phyloP scores from a whole-genome alignment of 2,888 invertebrate species.

The Cerceris rybyensis region DNA sequence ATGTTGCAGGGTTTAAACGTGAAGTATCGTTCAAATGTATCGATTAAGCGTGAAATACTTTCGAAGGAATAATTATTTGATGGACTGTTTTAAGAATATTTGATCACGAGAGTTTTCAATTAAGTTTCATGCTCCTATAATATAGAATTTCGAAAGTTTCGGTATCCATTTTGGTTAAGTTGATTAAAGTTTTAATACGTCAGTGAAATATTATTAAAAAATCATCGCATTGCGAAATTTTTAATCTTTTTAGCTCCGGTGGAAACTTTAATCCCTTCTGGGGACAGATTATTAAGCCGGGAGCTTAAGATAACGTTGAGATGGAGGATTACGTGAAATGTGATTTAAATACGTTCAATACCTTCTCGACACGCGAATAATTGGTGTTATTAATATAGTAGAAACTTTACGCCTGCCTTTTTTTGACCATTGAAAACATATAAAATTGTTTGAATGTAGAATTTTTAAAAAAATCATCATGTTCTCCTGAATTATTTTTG shows the following conservation, averaged over 20 bases:
- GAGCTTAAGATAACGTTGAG: background rate
- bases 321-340: background rate
- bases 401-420: too few relatives aligned
- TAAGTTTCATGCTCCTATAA: background rate
- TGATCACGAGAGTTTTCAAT: too few relatives aligned
- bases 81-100: too few relatives aligned
- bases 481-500: too few relatives aligned
- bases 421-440: too few relatives aligned
- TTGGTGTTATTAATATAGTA: background rate
- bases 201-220: slow-evolving; percentile 18
- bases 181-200: slow-evolving; percentile 2
- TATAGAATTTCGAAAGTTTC: background rate
- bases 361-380: background rate
- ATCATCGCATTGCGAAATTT: background rate
- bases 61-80: too few relatives aligned
- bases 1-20: too few relatives aligned
- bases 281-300: slow-evolving; percentile 10
- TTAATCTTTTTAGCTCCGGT: slow-evolving; percentile 2
- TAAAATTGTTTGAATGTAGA: too few relatives aligned
- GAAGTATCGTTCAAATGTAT: too few relatives aligned
- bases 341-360: background rate
- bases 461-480: too few relatives aligned
- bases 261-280: slow-evolving; percentile 2
- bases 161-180: background rate
- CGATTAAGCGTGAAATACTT: too few relatives aligned